phyloP scores from a whole-genome alignment of 1,140 invertebrate genomes.

The Rhizoglyphus robini region DNA sequence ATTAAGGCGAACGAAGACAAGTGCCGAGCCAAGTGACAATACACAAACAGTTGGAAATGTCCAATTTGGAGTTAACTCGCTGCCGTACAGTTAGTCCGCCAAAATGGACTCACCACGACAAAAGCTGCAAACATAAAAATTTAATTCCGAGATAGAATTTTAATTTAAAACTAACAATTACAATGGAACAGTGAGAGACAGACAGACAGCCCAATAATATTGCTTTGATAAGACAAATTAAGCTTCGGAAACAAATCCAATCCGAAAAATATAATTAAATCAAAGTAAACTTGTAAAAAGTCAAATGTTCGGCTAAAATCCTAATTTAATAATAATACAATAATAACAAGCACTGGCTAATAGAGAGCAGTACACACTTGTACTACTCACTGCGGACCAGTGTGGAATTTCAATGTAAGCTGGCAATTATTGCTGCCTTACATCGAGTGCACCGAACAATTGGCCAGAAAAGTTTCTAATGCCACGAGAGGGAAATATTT shows the following conservation, averaged over 20 bases:
- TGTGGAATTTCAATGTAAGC: not conserved
- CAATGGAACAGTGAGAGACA: not conserved
- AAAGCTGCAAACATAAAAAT: not conserved
- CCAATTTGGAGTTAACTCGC: too few relatives aligned
- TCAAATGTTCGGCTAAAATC: not conserved
- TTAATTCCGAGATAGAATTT: slow-evolving; percentile 1
- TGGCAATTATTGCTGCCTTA: too few relatives aligned
- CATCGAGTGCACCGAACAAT: too few relatives aligned
- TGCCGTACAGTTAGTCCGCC: too few relatives aligned
- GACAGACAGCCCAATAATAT: not conserved
- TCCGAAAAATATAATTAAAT: slow-evolving; percentile 9
- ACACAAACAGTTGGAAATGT: too few relatives aligned
- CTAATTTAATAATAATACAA: not conserved
- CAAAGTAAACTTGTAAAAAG: slow-evolving; percentile 5
- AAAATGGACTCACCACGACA: not conserved
- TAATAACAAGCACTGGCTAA: too few relatives aligned
- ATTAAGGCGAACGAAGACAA: too few relatives aligned
- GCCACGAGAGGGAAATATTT: too few relatives aligned
- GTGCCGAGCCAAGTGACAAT: too few relatives aligned
- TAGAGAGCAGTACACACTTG: too few relatives aligned
- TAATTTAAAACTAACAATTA: slow-evolving; percentile 15
- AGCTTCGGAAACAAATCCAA: slow-evolving; percentile 8
- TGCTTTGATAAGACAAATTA: slow-evolving; percentile 7
- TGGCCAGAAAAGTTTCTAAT: too few relatives aligned
- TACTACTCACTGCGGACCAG: too few relatives aligned